These are phyloP conservation scores for Atta texana DNA, from an alignment of 1,140 invertebrate genomes.

Conservation along the genomic window DNA sequence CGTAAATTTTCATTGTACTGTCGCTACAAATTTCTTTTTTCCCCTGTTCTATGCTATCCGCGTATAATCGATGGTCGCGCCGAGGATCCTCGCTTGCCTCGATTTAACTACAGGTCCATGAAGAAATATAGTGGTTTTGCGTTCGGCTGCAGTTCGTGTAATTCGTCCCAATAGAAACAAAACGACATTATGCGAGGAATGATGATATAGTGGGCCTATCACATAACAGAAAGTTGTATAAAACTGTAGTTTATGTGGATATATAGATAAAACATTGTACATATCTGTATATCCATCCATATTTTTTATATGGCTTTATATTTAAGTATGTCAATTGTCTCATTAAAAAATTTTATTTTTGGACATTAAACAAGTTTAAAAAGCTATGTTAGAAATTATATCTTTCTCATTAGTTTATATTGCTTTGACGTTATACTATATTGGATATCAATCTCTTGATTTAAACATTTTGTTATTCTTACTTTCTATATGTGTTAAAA, in stretches of 20 bases:
- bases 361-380: background rate
- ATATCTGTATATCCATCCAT: background rate
- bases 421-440: too few species aligned
- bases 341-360: background rate
- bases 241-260: constrained; percentile 13
- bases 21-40: constrained; percentile 62
- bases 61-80: constrained; percentile 66
- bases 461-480: too few species aligned
- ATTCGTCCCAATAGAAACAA: constrained; percentile 30
- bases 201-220: constrained; percentile 6
- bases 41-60: background rate
- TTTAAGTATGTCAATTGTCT: background rate
- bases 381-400: background rate
- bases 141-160: constrained; percentile 1
- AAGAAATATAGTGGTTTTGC: constrained; percentile 58
- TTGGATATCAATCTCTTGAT: too few species aligned
- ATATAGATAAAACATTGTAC: too few species aligned
- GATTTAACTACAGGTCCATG: constrained; percentile 48
- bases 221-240: background rate
- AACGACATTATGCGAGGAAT: constrained; percentile 3
- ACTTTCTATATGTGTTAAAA: too few species aligned
- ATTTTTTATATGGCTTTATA: background rate
- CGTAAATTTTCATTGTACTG: constrained; percentile 66
- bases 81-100: constrained; percentile 46
- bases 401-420: background rate